A percentile compares a stretch with the other conserved stretches of the same genome.
These are phyloP conservation scores for Isurus oxyrinchus DNA, from an alignment of 2,113 vertebrate genomes.

Conservation along the genomic window DNA sequence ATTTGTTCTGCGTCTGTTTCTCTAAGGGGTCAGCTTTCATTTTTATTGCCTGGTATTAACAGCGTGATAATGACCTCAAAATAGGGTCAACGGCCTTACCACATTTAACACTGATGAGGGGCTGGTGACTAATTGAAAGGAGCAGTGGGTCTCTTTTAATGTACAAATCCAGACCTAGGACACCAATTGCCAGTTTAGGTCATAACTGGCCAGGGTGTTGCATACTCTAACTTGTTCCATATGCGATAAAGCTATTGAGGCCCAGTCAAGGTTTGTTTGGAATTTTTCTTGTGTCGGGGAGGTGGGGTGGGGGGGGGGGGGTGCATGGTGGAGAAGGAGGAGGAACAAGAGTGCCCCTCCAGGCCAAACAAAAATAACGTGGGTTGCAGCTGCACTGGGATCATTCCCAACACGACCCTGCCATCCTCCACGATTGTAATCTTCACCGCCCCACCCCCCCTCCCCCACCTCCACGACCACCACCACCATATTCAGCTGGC, in stretches of 20 bases:
- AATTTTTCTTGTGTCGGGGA: background rate
- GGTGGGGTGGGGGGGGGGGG: too few relatives aligned
- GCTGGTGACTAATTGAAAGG: background rate
- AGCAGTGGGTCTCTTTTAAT: background rate
- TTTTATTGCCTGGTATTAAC: background rate
- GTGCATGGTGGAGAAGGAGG: too few relatives aligned
- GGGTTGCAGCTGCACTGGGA: background rate
- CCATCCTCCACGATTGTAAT: background rate
- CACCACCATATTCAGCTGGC: background rate
- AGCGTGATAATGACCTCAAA: background rate
- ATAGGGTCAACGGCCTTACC: background rate
- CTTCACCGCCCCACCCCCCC: background rate
- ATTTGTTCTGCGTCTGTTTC: background rate
- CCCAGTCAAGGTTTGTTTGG: background rate
- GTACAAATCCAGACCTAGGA: background rate
- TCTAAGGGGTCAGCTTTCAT: background rate
- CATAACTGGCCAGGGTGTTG: background rate
- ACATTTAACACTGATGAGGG: background rate
- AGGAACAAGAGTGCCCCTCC: background rate
- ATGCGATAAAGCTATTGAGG: background rate
- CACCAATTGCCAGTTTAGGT: background rate
- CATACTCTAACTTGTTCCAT: background rate
- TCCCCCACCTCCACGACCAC: background rate
- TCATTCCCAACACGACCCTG: background rate
- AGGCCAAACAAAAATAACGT: background rate